A percentile compares a stretch with the other conserved stretches of the same genome.
These are phyloP conservation scores for Empis stercorea DNA, from an alignment of 2,888 invertebrate genomes.

Conservation along the genomic window DNA sequence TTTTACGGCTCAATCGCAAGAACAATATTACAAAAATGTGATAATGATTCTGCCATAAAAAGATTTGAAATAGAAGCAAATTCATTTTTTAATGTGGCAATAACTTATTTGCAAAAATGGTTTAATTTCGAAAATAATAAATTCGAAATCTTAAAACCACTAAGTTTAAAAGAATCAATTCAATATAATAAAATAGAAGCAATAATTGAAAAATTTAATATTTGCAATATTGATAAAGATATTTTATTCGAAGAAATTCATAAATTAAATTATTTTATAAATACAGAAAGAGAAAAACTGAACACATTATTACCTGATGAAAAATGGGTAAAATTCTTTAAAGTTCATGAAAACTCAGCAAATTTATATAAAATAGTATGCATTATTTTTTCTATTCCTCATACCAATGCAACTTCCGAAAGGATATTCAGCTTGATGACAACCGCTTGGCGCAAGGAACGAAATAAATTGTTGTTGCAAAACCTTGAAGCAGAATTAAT, in stretches of 20 bases:
- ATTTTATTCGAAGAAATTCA: not conserved
- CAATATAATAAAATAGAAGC: slow-evolving; percentile 2
- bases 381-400: slow-evolving; percentile 1
- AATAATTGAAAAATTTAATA: slow-evolving; percentile 1
- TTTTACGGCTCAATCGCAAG: slow-evolving; percentile 4
- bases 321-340: slow-evolving; percentile 4
- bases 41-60: not conserved
- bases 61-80: slow-evolving; percentile 3
- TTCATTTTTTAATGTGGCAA: slow-evolving; percentile 3
- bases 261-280: not conserved
- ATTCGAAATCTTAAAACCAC: slow-evolving; percentile 2
- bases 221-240: not conserved
- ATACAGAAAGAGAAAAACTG: not conserved
- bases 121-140: slow-evolving; percentile 3
- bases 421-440: slow-evolving; percentile 4
- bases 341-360: not conserved
- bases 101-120: slow-evolving; percentile 4
- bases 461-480: slow-evolving; percentile 1
- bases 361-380: slow-evolving; percentile 4
- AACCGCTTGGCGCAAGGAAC: slow-evolving; percentile 3
- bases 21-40: not conserved
- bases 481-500: slow-evolving; percentile 3
- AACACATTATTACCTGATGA: not conserved
- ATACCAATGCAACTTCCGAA: slow-evolving; percentile 3
- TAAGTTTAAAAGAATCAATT: not conserved